These are phyloP conservation scores for Tamias sibiricus DNA, from an alignment of 2,113 vertebrate genomes.

Conservation along the genomic window DNA sequence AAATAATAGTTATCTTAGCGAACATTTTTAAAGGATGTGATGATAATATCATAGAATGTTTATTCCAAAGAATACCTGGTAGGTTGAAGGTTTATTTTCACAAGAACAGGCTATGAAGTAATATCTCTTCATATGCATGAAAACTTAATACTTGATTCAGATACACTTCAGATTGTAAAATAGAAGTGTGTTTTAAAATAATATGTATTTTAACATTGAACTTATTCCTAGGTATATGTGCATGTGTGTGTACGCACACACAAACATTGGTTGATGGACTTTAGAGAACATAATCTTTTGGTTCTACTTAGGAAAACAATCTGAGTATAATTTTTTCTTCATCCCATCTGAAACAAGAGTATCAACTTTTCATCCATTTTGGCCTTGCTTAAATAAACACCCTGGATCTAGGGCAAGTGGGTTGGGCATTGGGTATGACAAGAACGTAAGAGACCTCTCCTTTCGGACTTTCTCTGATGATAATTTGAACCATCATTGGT, in stretches of 20 bases:
- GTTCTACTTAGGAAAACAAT: background rate
- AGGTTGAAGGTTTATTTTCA: background rate
- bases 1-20: background rate
- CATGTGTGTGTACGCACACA: too few relatives aligned
- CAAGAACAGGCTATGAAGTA: background rate
- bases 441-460: background rate
- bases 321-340: slow-evolving; percentile 41
- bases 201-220: background rate
- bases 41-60: background rate
- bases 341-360: slow-evolving; percentile 45
- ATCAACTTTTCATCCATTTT: slow-evolving; percentile 28
- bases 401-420: background rate
- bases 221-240: background rate
- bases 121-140: background rate
- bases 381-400: background rate
- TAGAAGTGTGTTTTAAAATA: background rate
- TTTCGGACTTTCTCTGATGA: background rate
- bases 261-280: background rate
- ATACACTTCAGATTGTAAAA: slow-evolving; percentile 13
- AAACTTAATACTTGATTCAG: background rate
- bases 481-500: background rate
- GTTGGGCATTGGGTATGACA: background rate
- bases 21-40: background rate
- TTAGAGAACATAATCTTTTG: background rate
- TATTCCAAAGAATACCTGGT: slow-evolving; percentile 31